phyloP scores from a whole-genome alignment of 2,888 invertebrate species.

The Lymantria monacha region DNA sequence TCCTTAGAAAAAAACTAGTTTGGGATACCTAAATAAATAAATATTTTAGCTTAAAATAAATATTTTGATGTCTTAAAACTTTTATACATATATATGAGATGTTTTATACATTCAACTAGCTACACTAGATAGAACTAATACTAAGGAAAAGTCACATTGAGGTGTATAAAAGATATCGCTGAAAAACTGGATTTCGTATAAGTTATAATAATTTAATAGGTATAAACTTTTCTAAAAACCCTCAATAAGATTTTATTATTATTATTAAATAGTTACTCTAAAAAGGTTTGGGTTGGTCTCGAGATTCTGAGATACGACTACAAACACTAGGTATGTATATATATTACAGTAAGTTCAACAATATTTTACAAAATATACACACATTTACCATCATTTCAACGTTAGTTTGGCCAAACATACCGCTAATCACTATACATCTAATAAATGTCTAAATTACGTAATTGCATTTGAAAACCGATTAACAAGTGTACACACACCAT shows the following conservation, averaged over 20 bases:
- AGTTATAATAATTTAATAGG: constrained; percentile 51
- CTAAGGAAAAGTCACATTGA: constrained; percentile 69
- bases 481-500: constrained; percentile 11
- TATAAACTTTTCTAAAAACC: constrained; percentile 74
- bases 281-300: constrained; percentile 77
- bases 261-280: constrained; percentile 64
- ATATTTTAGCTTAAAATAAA: constrained; percentile 33
- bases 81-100: constrained; percentile 37
- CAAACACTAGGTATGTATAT: constrained; percentile 69
- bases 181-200: constrained; percentile 67
- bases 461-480: constrained; percentile 13
- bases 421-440: constrained; percentile 20
- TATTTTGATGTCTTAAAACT: constrained; percentile 24
- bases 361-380: constrained; percentile 76
- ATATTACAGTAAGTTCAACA: constrained; percentile 76
- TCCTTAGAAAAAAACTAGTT: constrained; percentile 52
- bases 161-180: constrained; percentile 72
- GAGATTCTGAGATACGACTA: constrained; percentile 72
- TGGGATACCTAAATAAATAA: constrained; percentile 46
- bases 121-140: constrained; percentile 58
- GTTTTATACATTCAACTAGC: constrained; percentile 45
- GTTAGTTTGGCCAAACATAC: constrained; percentile 39
- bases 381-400: constrained; percentile 40
- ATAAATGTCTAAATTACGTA: constrained; percentile 15
- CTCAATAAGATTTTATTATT: constrained; percentile 49